Conservation (phyloP, 2,888 invertebrate genomes). For the Amiota minor region DNA sequence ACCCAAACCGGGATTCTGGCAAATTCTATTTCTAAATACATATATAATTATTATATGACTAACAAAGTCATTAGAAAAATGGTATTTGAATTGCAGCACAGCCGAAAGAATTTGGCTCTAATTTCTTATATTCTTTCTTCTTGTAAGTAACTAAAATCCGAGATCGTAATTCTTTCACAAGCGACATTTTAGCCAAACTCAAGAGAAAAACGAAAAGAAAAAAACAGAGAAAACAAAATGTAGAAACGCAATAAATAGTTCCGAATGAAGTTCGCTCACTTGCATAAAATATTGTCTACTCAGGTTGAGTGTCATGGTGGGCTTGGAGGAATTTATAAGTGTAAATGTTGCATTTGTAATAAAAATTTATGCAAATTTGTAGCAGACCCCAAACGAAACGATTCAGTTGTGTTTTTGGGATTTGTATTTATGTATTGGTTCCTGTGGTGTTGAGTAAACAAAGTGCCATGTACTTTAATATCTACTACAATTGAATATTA, state of each 20-base stretch:
- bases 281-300: constrained; percentile 33
- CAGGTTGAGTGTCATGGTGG: constrained; percentile 63
- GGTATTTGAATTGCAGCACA: neutral
- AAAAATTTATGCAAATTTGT: constrained; percentile 50
- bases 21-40: too few species aligned
- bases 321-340: constrained; percentile 54
- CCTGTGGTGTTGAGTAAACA: neutral
- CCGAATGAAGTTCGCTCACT: constrained; percentile 14
- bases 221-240: constrained; percentile 32
- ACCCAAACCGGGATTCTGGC: too few species aligned
- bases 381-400: constrained; percentile 29
- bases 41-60: too few species aligned
- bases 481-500: neutral
- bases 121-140: constrained; percentile 1
- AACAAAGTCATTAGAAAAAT: neutral
- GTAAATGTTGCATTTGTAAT: constrained; percentile 46
- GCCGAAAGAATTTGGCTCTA: neutral
- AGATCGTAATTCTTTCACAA: constrained; percentile 48
- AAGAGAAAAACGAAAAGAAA: constrained; percentile 15
- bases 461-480: too few species aligned
- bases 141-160: constrained; percentile 22
- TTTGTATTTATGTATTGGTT: neutral
- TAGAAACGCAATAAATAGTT: constrained; percentile 28
- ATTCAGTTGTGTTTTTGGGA: neutral
- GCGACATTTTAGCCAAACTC: constrained; percentile 34